Conservation (phyloP, 2,888 invertebrate species). For the Timema cristinae region DNA sequence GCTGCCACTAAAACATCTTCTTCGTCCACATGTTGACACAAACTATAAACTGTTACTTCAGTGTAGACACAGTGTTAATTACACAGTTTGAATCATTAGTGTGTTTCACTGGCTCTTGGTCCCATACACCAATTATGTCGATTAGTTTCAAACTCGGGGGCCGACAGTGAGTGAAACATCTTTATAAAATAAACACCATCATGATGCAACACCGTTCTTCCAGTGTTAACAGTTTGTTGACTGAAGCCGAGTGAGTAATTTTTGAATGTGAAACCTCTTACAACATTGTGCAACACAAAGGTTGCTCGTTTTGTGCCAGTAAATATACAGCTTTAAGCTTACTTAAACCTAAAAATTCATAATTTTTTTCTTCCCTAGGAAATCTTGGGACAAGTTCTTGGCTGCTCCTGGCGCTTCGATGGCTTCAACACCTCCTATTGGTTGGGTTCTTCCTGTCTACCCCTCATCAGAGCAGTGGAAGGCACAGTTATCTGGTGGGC, state of each 20-base stretch:
- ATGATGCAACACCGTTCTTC: no score
- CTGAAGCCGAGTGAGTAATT: background rate
- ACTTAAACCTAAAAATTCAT: background rate
- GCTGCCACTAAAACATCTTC: no score
- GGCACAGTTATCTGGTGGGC: no score
- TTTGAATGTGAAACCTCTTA: background rate
- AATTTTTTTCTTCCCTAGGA: constrained; percentile 41
- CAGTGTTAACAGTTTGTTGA: background rate
- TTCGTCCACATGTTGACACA: no score
- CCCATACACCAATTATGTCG: no score
- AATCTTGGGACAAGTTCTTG: constrained; percentile 51
- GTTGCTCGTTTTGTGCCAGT: background rate
- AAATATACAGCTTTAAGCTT: no score
- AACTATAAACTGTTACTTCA: no score
- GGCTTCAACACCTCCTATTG: constrained; percentile 61
- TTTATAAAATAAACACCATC: no score
- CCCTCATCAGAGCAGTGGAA: constrained; percentile 47
- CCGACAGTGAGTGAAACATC: no score
- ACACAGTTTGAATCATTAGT: background rate
- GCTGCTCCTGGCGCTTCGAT: constrained; percentile 43
- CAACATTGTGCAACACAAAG: background rate
- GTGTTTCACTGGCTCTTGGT: background rate
- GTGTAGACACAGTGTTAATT: no score
- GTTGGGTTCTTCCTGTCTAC: constrained; percentile 64
- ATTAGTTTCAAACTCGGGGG: no score